Evolutionary conservation across 1,140 invertebrate genomes (phyloP), one percentile per base, ranked within the genome.

Genomic region (Drosophila tsacasi): DNA sequence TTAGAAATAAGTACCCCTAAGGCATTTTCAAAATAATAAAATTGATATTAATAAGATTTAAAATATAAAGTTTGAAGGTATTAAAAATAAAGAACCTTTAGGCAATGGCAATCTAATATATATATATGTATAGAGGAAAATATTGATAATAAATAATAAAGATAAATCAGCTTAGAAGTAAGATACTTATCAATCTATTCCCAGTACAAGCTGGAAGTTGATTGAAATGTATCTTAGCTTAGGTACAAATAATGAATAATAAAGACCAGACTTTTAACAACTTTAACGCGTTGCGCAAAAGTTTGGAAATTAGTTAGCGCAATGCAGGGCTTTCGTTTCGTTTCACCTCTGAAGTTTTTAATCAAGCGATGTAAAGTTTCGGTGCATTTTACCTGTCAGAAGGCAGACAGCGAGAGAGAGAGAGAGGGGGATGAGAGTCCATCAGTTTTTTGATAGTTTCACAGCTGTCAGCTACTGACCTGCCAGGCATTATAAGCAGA

Each of bases 381-480:
- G 25, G 21, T 46, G 42, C 15, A 21, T 67, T 66, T 64, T 13
- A 67, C 64, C 64, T 68, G 63, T 23, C 46, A 52, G 35, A 32
- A 52, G 37, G 52, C 62, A 21, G 49, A 8, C 47, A 27, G 49
- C 1, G 13, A 6, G 2, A 49, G 8, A 2, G 23, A 9, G 8
- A n/a, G 4, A 17, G 19, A 35, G 8, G 7, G 46, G 6, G 30
- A 5, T 9, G 50, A 3, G 19, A 39, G 35, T 57, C 27, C 61
- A n/a, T 50, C 42, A 50, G 47, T 44, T 69, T 54, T 35, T 17
- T n/a, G 47, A 42, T 73, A 73, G 67, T 73, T 73, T 42, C 37
- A 19, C 54, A 73, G 71, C 67, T 73, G 71, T 52, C 71, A 71
- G 67, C 47, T 27, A 5, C 37, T 54, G 64, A 67, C 64, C 64